Conservation (phyloP, 2,113 vertebrate species). For the Octodon degus region DNA sequence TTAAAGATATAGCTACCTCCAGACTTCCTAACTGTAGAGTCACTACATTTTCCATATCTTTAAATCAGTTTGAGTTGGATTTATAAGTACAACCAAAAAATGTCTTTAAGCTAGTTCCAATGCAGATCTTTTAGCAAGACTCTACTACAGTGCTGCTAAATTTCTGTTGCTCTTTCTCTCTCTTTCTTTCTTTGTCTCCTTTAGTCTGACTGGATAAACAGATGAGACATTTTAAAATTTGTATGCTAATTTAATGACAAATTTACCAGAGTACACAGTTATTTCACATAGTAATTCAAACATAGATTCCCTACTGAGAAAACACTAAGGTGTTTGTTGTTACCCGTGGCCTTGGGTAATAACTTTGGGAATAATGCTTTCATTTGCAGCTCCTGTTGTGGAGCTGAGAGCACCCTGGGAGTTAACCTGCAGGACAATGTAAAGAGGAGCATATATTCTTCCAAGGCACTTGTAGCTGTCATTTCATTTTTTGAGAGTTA, state of each 20-base stretch:
- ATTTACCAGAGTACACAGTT: not conserved
- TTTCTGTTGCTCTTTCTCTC: not conserved
- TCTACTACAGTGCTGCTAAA: not conserved
- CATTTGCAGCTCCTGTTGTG: conserved; percentile 46
- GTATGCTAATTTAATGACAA: conserved; percentile 44
- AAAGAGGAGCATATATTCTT: conserved; percentile 71
- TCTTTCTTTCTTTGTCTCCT: not conserved
- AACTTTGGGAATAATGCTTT: not conserved
- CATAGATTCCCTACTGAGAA: not conserved
- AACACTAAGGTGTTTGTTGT: not conserved
- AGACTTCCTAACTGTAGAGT: not conserved
- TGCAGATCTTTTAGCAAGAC: not conserved
- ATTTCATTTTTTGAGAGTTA: conserved; percentile 76
- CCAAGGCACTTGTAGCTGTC: conserved; percentile 72
- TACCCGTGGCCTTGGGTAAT: not conserved
- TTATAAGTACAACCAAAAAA: not conserved
- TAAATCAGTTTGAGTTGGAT: not conserved
- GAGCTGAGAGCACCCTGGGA: conserved; percentile 63
- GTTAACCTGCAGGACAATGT: conserved; percentile 64
- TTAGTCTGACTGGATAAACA: not conserved
- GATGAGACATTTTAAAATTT: conserved; percentile 4
- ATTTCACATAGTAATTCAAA: conserved; percentile 57
- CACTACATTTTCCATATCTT: not conserved
- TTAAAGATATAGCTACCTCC: not conserved
- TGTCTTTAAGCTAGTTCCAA: not conserved